Evolutionary conservation across 2,888 invertebrate species (phyloP), one percentile per base, ranked within the genome.

Genomic region (Poecilobothrus nobilitatus): DNA sequence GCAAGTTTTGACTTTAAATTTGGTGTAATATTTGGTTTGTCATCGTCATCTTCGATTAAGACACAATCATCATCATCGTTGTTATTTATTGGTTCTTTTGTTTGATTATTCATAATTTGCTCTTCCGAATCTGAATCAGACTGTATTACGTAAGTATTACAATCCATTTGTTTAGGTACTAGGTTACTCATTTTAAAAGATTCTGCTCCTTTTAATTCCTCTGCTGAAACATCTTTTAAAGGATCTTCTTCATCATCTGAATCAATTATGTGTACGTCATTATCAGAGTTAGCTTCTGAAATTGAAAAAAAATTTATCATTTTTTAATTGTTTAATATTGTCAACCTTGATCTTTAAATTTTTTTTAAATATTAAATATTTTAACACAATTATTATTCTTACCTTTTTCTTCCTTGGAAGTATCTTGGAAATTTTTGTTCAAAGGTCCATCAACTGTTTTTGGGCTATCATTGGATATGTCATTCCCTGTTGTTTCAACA

Each of bases 71-170:
- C 71, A 63, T 71, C 71, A 27, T 71, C 72, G 37, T 72, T 69
- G 65, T 68, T 71, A 74, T 72, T 68, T 72, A 67, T 44, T 71
- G 69, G 76, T 73, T 44, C 73, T 74, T 68, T 75, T 76, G 7
- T 72, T 62, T 34, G 44, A 63, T 12, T 27, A 27, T 75, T 77
- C n/a, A 71, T 73, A 9, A 76, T 66, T 0, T 76, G 75, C 66
- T 68, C 72, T 21, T 80, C 81, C 65, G 74, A 75, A 15, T 82
- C 83, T 66, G 81, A 78, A 63, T 83, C 83, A 21, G 83, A 83
- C 71, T 81, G 78, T 71, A 84, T 80, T 71, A 82, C 83, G 44
- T 83, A 82, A 65, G 82, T 63, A 22, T 63, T 63, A 21, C 63
- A 12, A 20, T 63, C 22, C 8, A 10, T 2, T 3, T 7, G 5